Base-by-base conservation (phyloP, 2,797 vertebrate species). In the Rallus crepitans region DNA sequence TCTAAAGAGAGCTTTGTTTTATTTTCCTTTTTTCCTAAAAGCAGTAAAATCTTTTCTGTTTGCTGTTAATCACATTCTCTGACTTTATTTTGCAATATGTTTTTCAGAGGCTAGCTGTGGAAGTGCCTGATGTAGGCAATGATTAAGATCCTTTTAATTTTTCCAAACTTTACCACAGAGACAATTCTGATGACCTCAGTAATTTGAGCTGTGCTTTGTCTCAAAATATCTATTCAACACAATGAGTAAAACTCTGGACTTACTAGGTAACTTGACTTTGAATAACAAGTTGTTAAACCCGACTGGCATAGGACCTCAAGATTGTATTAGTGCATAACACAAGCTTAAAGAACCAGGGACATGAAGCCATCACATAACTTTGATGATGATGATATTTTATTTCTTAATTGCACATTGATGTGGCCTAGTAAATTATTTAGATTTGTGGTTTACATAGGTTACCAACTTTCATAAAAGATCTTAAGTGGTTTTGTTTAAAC, bases 391-490 rank as follows among this genome's bases (percentile, higher is more conserved):
- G 14, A 12, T 10, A 69, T 82, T 82, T 92, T 87, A 78, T 61
- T 39, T 31, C 11, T 70, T 19, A 50, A 11, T 53, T 85, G 35
- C 11, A 73, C 18, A 68, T 35, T 52, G 31, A 75, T 92, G 42
- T 12, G 47, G 82, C 21, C 40, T 80, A 68, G 31, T 50, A 77
- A 75, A 23, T 84, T 4, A 42, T 28, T 82, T 50, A 33, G 14
- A 48, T 2, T 2, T 48, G 30, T 48, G 11, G 10, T 16, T 72
- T 53, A n/a, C 0, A 1, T 14, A 2, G 4, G 14, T 61, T 88
- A 55, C 10, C 4, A 48, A 30, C 11, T 83, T 70, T 60, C 39
- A 83, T 45, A 78, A 72, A 47, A 52, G 2, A 2, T 40, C 31
- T 53, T 23, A n/a, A 27, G 3, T 39, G 7, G 7, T 28, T 57